phyloP scores from a whole-genome alignment of 2,797 vertebrate species.

The Pangasius krempfi region DNA sequence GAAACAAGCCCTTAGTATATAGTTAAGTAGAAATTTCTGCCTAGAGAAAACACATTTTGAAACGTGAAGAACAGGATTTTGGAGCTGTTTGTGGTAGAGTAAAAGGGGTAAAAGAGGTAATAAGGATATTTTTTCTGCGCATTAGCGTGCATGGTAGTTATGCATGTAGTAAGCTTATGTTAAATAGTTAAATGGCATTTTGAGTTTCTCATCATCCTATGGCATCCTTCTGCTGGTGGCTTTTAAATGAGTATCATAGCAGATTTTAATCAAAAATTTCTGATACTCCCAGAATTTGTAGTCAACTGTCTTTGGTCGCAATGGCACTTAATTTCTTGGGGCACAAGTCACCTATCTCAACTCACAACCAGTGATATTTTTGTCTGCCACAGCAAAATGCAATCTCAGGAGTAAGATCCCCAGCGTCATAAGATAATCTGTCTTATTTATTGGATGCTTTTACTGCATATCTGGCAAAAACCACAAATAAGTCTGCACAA shows the following conservation, averaged over 20 bases:
- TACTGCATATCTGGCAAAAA: background rate
- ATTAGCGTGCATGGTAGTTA: background rate
- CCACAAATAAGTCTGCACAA: constrained; percentile 1
- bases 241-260: background rate
- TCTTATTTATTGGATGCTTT: constrained; percentile 4
- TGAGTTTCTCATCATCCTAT: background rate
- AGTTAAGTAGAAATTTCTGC: background rate
- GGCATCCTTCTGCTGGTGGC: background rate
- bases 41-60: background rate
- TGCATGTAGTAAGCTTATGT: background rate
- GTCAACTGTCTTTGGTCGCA: background rate
- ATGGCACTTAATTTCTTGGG: background rate
- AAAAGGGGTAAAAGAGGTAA: background rate
- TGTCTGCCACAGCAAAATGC: background rate
- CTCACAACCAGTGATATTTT: background rate
- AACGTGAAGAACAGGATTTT: background rate
- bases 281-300: background rate
- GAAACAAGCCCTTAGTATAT: background rate
- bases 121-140: background rate
- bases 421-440: constrained; percentile 1
- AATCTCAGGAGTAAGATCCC: background rate
- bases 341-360: background rate
- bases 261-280: background rate
- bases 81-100: background rate
- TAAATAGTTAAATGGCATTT: too few species aligned